Conservation (phyloP, 2,797 vertebrate genomes). For the Platalea minor region DNA sequence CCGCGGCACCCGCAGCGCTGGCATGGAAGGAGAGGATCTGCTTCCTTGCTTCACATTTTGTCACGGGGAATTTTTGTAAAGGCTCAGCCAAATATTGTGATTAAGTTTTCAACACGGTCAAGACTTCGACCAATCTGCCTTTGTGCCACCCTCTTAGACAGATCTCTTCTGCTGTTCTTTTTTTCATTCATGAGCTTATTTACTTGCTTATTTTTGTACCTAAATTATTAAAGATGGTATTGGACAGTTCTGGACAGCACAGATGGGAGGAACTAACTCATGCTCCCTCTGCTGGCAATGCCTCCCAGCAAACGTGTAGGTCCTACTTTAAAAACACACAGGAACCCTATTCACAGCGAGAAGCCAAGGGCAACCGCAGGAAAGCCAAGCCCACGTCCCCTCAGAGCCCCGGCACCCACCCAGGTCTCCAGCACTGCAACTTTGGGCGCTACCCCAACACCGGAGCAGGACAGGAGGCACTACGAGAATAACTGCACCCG, state of each 20-base stretch:
- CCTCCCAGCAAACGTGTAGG: not conserved
- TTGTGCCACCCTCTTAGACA: not conserved
- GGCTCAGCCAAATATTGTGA: not conserved
- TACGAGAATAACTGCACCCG: not conserved
- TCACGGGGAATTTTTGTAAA: not conserved
- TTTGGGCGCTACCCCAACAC: not conserved
- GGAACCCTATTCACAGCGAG: rapidly evolving
- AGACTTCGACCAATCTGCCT: not conserved
- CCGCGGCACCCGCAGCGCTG: not conserved
- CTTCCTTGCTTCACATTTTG: not conserved
- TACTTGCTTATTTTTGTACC: not conserved
- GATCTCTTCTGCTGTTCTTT: not conserved
- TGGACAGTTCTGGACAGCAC: rapidly evolving
- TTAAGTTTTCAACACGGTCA: not conserved
- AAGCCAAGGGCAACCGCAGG: not conserved
- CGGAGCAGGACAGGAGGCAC: not conserved
- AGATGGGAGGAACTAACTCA: not conserved
- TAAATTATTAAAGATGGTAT: not conserved
- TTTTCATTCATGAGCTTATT: not conserved
- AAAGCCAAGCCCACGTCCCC: not conserved
- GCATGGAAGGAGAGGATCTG: not conserved
- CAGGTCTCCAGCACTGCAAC: not conserved
- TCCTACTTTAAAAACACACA: not conserved
- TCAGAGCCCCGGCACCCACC: not conserved
- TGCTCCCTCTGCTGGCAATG: constrained; percentile 64